Conservation (phyloP, 2,113 vertebrate species). For the Petrocephalus zakoni region DNA sequence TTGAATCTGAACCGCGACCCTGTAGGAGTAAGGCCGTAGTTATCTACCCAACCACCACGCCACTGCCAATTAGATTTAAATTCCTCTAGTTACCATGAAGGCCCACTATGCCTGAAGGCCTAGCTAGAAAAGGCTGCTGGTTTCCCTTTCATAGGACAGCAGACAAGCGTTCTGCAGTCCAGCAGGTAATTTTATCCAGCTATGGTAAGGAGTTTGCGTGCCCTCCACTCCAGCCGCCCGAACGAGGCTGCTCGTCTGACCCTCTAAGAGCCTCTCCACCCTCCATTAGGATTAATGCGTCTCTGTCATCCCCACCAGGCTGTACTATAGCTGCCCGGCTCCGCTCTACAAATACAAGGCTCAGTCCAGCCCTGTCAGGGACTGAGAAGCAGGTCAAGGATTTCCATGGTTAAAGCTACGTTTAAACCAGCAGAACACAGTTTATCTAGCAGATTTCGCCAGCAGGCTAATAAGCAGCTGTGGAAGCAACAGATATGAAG, state of each 20-base stretch:
- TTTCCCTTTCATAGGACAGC: neutral
- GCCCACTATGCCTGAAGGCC: neutral
- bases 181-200: neutral
- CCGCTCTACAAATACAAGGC: slow-evolving; percentile 30
- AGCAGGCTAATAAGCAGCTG: slow-evolving; percentile 33
- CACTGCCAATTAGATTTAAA: neutral
- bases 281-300: slow-evolving; percentile 27
- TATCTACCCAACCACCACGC: neutral
- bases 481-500: slow-evolving; percentile 23
- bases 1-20: neutral
- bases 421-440: slow-evolving; percentile 1
- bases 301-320: neutral
- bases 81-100: neutral
- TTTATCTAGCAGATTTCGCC: slow-evolving; percentile 34
- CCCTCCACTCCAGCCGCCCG: neutral
- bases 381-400: slow-evolving; percentile 36
- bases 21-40: neutral
- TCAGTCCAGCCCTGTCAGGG: slow-evolving; percentile 13
- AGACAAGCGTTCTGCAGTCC: neutral
- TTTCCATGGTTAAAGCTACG: slow-evolving; percentile 21
- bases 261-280: slow-evolving; percentile 27
- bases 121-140: neutral
- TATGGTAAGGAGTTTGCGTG: neutral
- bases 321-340: slow-evolving; percentile 13
- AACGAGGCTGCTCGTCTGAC: slow-evolving; percentile 15